Percentiles rank a stretch among this genome's conserved stretches.
Evolutionary conservation across 2,113 vertebrate genomes (phyloP).

Genomic region (Orthonyx spaldingii): DNA sequence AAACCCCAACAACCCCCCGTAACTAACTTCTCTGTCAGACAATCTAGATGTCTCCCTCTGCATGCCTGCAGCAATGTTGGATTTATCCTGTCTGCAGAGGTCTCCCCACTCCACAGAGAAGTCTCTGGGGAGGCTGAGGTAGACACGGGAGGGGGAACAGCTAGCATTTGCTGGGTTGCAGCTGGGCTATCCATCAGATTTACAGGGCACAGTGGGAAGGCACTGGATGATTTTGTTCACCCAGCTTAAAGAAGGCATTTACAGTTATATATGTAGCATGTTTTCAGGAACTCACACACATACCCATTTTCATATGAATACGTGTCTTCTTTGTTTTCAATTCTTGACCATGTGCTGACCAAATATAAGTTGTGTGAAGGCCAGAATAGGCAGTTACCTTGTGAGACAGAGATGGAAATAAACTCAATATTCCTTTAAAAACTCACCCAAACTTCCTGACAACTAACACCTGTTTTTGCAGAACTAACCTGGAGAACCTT

Average conservation of each 20-base stretch:
- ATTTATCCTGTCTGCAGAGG: not conserved
- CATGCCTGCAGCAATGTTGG: fast-evolving
- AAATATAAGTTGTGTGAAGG: not conserved
- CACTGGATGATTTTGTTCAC: not conserved
- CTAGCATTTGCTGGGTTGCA: not conserved
- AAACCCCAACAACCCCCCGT: not conserved
- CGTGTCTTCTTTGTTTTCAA: not conserved
- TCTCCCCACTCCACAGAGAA: not conserved
- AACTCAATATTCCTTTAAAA: not conserved
- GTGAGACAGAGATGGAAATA: not conserved
- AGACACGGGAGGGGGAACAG: not conserved
- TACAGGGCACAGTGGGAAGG: not conserved
- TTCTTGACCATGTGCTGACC: not conserved
- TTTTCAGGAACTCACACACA: not conserved
- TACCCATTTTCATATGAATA: not conserved
- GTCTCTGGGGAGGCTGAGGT: fast-evolving
- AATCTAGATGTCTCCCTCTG: too few species aligned
- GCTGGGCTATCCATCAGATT: too few species aligned
- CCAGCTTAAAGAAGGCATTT: not conserved
- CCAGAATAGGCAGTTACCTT: not conserved
- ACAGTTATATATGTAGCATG: not conserved
- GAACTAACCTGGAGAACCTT: not conserved
- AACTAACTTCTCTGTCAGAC: not conserved
- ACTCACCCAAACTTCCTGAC: not conserved
- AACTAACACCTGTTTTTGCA: not conserved